Percentiles rank a stretch among this genome's conserved stretches.
These are phyloP conservation scores for Anorthoa munda DNA, from an alignment of 2,888 invertebrate species.

Conservation along the genomic window DNA sequence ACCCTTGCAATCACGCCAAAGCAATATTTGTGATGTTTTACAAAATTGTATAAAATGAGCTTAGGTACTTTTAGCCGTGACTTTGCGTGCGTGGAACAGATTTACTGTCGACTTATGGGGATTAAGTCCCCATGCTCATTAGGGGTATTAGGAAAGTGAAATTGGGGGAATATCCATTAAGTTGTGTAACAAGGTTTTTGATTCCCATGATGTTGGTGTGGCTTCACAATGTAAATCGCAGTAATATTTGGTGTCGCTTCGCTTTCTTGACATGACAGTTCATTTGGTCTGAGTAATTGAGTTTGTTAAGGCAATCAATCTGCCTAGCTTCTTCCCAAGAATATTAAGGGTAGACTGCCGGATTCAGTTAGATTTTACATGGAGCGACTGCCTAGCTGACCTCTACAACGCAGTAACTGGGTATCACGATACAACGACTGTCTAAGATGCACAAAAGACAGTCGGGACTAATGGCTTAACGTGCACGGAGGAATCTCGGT, in stretches of 20 bases:
- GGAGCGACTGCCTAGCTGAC: too few relatives aligned
- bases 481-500: too few relatives aligned
- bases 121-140: constrained; percentile 62
- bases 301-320: background rate
- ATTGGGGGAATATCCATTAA: constrained; percentile 53
- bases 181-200: constrained; percentile 38
- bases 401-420: too few relatives aligned
- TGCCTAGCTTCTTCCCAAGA: too few relatives aligned
- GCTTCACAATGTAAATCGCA: background rate
- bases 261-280: background rate
- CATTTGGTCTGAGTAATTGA: background rate
- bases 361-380: too few relatives aligned
- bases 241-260: background rate
- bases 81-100: constrained; percentile 56
- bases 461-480: too few relatives aligned
- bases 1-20: constrained; percentile 14
- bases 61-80: constrained; percentile 16
- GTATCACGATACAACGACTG: too few relatives aligned
- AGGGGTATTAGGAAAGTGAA: constrained; percentile 53
- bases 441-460: too few relatives aligned
- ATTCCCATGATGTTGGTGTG: constrained; percentile 27
- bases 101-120: constrained; percentile 56
- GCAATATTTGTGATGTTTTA: constrained; percentile 25
- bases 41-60: constrained; percentile 30
- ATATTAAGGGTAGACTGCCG: too few relatives aligned